Percentiles rank a stretch among this genome's conserved stretches.
These are phyloP conservation scores for Euphonia xanthogaster DNA, from an alignment of 2,797 vertebrate genomes.

Conservation along the genomic window DNA sequence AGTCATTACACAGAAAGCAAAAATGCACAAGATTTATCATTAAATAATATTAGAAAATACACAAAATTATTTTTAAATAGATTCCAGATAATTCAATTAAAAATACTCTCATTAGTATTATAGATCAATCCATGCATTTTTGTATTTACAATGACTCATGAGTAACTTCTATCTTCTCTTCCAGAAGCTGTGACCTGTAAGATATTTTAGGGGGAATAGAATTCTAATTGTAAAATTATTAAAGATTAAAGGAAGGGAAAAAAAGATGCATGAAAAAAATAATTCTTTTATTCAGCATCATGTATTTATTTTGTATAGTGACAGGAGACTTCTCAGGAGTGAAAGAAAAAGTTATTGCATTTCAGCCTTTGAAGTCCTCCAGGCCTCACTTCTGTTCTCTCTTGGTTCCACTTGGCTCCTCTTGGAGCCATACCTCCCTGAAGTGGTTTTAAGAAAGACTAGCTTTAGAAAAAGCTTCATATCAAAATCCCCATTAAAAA, in stretches of 20 bases:
- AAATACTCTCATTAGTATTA: background rate
- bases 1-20: background rate
- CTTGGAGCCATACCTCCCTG: background rate
- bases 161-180: background rate
- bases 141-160: background rate
- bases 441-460: background rate
- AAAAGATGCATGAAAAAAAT: background rate
- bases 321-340: background rate
- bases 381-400: background rate
- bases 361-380: background rate
- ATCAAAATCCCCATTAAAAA: background rate
- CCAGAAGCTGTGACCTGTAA: background rate
- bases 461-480: background rate
- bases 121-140: background rate
- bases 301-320: background rate
- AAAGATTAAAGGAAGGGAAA: background rate
- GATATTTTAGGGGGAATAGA: background rate
- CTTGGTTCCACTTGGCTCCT: background rate
- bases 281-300: fast-evolving
- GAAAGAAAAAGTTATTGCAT: background rate
- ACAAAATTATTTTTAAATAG: background rate
- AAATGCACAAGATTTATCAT: background rate
- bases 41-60: background rate
- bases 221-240: background rate
- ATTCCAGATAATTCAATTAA: background rate